These are phyloP conservation scores for Apamea monoglypha DNA, from an alignment of 2,888 invertebrate genomes.

Conservation along the genomic window DNA sequence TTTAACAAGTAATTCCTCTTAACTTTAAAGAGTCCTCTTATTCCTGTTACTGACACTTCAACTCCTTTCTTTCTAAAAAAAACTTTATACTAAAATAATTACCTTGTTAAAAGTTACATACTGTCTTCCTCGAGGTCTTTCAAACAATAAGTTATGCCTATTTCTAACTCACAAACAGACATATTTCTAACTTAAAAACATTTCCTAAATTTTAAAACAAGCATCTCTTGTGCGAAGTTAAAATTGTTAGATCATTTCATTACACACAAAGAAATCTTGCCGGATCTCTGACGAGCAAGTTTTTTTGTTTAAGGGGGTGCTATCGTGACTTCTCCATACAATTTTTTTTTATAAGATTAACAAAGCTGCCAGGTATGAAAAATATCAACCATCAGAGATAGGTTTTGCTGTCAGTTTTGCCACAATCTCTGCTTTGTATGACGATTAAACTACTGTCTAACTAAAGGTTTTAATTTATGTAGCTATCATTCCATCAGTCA, in stretches of 20 bases:
- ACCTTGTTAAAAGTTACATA: constrained; percentile 41
- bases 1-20: constrained; percentile 9
- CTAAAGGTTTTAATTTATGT: too few relatives aligned
- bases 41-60: constrained; percentile 28
- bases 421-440: too few relatives aligned
- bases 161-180: constrained; percentile 24
- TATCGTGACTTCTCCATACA: neutral
- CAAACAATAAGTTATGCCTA: constrained; percentile 23
- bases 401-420: too few relatives aligned
- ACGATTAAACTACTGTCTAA: too few relatives aligned
- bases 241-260: constrained; percentile 55
- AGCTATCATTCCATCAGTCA: too few relatives aligned
- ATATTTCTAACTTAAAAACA: constrained; percentile 29
- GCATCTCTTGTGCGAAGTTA: constrained; percentile 49
- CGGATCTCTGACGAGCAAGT: constrained; percentile 40
- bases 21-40: constrained; percentile 1
- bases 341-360: neutral
- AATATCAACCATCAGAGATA: too few relatives aligned
- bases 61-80: constrained; percentile 2
- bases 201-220: constrained; percentile 44
- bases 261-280: constrained; percentile 53
- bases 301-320: constrained; percentile 26
- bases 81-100: constrained; percentile 20
- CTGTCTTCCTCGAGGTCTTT: neutral
- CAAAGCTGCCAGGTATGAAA: neutral